Percentiles rank a stretch among this genome's conserved stretches.
Evolutionary conservation across 2,888 invertebrate species (phyloP).

Genomic region (Platynereis dumerilii): DNA sequence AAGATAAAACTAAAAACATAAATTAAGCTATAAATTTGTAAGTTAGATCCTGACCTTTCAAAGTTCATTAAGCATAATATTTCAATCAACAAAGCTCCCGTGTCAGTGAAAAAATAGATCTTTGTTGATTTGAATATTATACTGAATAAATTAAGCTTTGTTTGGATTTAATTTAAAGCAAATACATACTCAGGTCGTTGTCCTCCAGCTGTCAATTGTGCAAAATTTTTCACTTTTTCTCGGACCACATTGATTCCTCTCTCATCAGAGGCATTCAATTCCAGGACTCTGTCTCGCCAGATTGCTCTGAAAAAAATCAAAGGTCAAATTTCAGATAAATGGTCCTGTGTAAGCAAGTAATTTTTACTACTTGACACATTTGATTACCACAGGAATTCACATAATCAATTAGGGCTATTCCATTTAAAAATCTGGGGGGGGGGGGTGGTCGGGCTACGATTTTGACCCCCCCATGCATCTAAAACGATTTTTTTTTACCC

Average conservation of each 20-base stretch:
- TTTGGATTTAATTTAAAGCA: no score
- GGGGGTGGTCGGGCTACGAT: no score
- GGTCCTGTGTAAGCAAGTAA: neutral
- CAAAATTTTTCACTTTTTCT: slow-evolving; percentile 95
- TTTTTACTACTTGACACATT: neutral
- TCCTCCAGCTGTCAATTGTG: slow-evolving; percentile 84
- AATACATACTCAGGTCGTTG: slow-evolving; percentile 60
- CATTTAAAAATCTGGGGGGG: no score
- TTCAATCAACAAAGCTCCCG: neutral
- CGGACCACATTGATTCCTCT: slow-evolving; percentile 96
- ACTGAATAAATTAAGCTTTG: no score
- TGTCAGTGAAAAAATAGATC: no score
- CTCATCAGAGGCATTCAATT: slow-evolving; percentile 98
- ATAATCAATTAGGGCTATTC: neutral
- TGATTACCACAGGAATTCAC: neutral
- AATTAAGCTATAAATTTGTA: neutral
- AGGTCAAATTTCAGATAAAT: neutral
- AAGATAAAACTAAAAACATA: neutral
- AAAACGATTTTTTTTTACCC: no score
- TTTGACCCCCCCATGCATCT: no score
- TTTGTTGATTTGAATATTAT: no score
- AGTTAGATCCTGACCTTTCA: neutral
- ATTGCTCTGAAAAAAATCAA: slow-evolving; percentile 44
- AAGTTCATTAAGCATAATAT: neutral
- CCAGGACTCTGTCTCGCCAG: slow-evolving; percentile 76